phyloP scores from a whole-genome alignment of 2,797 vertebrate species.

The Catharus ustulatus region DNA sequence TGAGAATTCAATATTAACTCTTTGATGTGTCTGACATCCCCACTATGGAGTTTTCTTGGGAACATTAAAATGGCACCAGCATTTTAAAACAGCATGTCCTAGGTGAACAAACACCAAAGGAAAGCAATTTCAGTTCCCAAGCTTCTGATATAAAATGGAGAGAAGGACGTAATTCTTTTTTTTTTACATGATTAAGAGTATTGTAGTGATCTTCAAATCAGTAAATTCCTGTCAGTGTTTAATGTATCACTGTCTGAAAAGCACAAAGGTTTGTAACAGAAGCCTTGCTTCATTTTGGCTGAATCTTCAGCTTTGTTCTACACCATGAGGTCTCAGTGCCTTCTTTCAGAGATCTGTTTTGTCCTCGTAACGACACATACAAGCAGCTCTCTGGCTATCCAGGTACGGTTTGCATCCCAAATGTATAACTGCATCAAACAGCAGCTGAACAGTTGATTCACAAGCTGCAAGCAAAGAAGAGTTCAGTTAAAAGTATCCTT shows the following conservation, averaged over 20 bases:
- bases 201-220: neutral
- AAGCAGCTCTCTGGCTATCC: constrained; percentile 93
- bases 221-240: neutral
- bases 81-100: neutral
- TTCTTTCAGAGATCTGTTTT: constrained; percentile 86
- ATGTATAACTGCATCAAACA: constrained; percentile 95
- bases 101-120: neutral
- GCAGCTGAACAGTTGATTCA: constrained; percentile 88
- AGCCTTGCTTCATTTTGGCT: neutral
- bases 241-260: neutral
- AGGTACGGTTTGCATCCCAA: constrained; percentile 96
- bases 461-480: constrained; percentile 81
- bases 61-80: neutral
- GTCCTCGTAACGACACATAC: constrained; percentile 87
- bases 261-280: neutral
- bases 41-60: neutral
- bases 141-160: neutral
- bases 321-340: neutral
- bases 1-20: neutral
- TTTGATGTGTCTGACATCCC: neutral
- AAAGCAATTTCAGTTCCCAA: neutral
- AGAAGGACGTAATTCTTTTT: neutral
- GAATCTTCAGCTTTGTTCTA: neutral
- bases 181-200: neutral
- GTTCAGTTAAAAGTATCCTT: neutral